Conservation (phyloP, 2,888 invertebrate species). For the Micropterix aruncella region DNA sequence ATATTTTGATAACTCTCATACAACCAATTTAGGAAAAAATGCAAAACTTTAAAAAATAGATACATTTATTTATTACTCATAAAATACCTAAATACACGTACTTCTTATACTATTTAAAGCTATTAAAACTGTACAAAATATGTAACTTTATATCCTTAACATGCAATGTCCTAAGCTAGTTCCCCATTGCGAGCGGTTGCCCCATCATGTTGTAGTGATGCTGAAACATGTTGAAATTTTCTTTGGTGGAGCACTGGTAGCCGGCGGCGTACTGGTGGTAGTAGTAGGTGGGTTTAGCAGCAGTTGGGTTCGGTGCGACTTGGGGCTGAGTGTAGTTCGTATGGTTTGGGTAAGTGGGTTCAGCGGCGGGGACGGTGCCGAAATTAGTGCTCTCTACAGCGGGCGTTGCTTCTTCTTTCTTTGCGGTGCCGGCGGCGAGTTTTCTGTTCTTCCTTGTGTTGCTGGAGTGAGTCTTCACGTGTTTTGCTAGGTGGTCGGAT, state of each 20-base stretch:
- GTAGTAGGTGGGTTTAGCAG: constrained; percentile 16
- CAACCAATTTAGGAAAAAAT: background rate
- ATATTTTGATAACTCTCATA: too few relatives aligned
- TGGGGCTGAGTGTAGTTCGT: background rate
- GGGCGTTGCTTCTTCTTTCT: constrained; percentile 24
- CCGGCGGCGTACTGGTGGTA: constrained; percentile 26
- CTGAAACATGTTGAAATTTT: constrained; percentile 34
- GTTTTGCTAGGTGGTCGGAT: constrained; percentile 88
- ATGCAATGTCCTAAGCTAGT: constrained; percentile 19
- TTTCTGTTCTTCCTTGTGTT: constrained; percentile 37
- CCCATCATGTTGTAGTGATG: constrained; percentile 32
- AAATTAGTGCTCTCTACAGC: constrained; percentile 10
- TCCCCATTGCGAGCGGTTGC: constrained; percentile 33
- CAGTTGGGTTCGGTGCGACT: constrained; percentile 2
- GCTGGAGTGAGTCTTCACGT: constrained; percentile 76
- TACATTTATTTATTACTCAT: constrained; percentile 1
- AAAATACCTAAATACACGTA: too few relatives aligned
- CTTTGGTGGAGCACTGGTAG: constrained; percentile 34
- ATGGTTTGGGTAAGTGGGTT: constrained; percentile 2
- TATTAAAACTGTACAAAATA: too few relatives aligned
- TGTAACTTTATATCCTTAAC: too few relatives aligned
- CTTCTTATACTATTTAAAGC: too few relatives aligned
- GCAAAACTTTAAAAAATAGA: background rate
- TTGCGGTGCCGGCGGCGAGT: constrained; percentile 15
- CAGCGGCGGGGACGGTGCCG: constrained; percentile 9